phyloP scores from a whole-genome alignment of 2,113 vertebrate genomes.

The Pithys albifrons region DNA sequence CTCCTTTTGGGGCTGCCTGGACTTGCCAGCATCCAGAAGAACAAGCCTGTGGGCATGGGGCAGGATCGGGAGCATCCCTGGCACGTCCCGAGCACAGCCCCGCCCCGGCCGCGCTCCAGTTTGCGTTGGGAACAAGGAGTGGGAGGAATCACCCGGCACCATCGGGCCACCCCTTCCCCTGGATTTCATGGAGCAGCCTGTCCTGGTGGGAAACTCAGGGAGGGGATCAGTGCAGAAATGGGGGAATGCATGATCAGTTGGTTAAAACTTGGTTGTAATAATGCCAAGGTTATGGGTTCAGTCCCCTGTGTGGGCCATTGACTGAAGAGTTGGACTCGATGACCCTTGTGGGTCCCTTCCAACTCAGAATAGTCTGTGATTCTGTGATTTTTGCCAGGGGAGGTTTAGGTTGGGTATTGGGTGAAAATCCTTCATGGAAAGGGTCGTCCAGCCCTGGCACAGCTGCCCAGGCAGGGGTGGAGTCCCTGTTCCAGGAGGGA shows the following conservation, averaged over 20 bases:
- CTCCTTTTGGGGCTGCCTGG: neutral
- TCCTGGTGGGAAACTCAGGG: neutral
- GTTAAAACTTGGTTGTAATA: no score
- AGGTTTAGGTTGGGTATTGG: neutral
- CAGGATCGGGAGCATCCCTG: neutral
- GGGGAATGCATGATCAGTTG: neutral
- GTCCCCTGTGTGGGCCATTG: no score
- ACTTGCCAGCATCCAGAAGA: neutral
- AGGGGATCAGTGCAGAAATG: neutral
- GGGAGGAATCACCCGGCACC: neutral
- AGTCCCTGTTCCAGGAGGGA: neutral
- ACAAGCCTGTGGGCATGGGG: neutral
- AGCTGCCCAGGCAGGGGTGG: neutral
- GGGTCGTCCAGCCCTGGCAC: neutral
- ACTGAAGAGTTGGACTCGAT: no score
- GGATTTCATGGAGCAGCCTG: neutral
- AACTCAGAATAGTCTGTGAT: no score
- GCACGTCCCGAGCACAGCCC: neutral
- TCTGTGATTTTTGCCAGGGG: neutral
- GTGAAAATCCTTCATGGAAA: neutral
- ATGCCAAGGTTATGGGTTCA: no score
- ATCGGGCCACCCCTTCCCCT: accelerated
- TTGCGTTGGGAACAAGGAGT: neutral
- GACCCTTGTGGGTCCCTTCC: no score
- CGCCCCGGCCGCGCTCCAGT: accelerated